Conservation (phyloP, 2,797 vertebrate genomes). For the Poeciliopsis paucimaculata region DNA sequence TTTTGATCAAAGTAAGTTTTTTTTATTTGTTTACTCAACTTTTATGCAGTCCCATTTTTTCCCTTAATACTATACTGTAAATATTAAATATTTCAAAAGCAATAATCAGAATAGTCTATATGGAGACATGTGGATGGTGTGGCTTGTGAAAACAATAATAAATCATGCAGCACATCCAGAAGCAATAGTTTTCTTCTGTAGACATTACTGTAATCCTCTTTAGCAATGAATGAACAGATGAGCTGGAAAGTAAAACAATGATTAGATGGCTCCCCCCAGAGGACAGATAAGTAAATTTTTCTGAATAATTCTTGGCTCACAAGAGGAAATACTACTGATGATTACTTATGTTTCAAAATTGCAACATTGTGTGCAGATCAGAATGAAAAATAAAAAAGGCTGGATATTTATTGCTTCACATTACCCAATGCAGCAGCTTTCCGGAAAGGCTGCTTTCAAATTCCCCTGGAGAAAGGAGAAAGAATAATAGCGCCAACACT, state of each 20-base stretch:
- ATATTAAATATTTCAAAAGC: not conserved
- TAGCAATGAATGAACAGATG: slow-evolving; percentile 1
- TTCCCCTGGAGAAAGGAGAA: not conserved
- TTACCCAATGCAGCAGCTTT: not conserved
- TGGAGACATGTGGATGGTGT: not conserved
- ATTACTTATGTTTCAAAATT: not conserved
- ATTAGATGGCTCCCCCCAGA: slow-evolving; percentile 71
- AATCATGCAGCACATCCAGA: not conserved
- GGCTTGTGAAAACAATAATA: not conserved
- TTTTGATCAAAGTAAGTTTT: not conserved
- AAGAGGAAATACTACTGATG: not conserved
- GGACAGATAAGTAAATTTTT: slow-evolving; percentile 41
- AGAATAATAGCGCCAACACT: not conserved
- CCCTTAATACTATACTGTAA: not conserved
- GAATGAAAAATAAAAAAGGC: not conserved
- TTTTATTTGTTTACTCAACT: slow-evolving; percentile 19
- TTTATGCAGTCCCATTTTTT: not conserved
- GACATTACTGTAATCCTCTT: not conserved
- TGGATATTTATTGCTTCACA: not conserved
- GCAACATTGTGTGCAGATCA: not conserved
- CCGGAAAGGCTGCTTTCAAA: slow-evolving; percentile 1
- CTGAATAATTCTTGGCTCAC: not conserved
- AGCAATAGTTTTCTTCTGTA: not conserved
- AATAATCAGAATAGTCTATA: not conserved
- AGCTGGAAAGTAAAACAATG: slow-evolving; percentile 33